Evolutionary conservation across 2,113 vertebrate species (phyloP).

Genomic region (Nyctibius bracteatus): DNA sequence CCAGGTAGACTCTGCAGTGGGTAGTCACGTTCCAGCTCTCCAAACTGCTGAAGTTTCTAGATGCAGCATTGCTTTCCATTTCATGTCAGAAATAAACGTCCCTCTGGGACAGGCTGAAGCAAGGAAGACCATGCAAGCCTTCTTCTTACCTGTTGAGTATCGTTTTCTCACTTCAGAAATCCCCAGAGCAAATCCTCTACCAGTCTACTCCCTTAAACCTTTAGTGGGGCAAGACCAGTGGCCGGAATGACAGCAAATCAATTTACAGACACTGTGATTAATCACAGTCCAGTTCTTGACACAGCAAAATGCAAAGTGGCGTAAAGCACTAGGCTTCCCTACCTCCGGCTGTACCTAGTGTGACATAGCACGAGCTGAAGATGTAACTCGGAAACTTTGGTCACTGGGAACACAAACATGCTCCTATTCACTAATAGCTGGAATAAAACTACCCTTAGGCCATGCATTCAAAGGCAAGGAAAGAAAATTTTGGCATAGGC

Average conservation of each 20-base stretch:
- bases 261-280: background rate
- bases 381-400: background rate
- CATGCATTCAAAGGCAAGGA: conserved; percentile 8
- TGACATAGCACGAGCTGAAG: background rate
- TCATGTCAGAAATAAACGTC: background rate
- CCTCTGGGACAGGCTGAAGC: background rate
- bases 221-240: background rate
- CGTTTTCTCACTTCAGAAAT: background rate
- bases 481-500: background rate
- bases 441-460: conserved; percentile 3
- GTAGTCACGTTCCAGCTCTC: background rate
- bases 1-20: background rate
- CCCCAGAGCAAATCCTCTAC: background rate
- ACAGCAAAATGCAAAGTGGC: background rate
- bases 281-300: background rate
- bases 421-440: background rate
- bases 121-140: background rate
- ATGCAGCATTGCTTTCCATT: background rate
- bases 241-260: background rate
- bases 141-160: background rate
- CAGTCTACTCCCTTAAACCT: background rate
- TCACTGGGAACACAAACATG: background rate
- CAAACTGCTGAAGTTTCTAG: background rate
- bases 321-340: background rate
- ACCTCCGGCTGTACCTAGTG: background rate